These are phyloP conservation scores for Empis stercorea DNA, from an alignment of 2,888 invertebrate genomes.

Conservation along the genomic window DNA sequence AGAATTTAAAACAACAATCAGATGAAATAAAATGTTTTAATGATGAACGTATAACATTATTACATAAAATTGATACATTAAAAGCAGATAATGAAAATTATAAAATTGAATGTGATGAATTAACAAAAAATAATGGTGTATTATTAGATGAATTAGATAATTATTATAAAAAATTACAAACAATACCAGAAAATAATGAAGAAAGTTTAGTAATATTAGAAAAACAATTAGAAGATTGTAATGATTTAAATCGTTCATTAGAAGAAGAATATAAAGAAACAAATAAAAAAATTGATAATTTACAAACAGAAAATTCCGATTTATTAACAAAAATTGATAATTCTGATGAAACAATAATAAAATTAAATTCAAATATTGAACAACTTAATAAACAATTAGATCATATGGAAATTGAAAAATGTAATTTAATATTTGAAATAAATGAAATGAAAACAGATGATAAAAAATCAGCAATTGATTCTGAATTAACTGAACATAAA, in stretches of 20 bases:
- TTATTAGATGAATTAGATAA: constrained; percentile 52
- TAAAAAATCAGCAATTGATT: constrained; percentile 16
- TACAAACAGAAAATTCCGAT: constrained; percentile 22
- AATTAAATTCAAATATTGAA: constrained; percentile 22
- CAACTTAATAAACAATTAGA: constrained; percentile 24
- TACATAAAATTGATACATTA: constrained; percentile 42
- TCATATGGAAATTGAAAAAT: constrained; percentile 23
- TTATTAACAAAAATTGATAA: constrained; percentile 18
- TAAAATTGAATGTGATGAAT: constrained; percentile 48
- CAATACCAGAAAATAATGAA: constrained; percentile 59
- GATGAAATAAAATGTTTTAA: constrained; percentile 36
- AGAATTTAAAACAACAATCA: constrained; percentile 43
- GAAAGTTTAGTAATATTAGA: constrained; percentile 52
- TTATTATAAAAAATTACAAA: constrained; percentile 46
- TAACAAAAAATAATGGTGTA: constrained; percentile 58
- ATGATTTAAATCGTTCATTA: constrained; percentile 44
- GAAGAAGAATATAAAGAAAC: constrained; percentile 46
- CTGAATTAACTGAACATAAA: constrained; percentile 14
- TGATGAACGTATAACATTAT: constrained; percentile 39
- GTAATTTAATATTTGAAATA: constrained; percentile 23
- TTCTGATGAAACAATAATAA: constrained; percentile 23
- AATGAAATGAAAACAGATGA: constrained; percentile 22
- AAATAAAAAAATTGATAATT: constrained; percentile 41
- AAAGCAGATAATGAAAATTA: constrained; percentile 39
- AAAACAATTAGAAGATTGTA: constrained; percentile 49